Base-by-base conservation (phyloP, 2,888 invertebrate genomes). In the Drosophila merina region DNA sequence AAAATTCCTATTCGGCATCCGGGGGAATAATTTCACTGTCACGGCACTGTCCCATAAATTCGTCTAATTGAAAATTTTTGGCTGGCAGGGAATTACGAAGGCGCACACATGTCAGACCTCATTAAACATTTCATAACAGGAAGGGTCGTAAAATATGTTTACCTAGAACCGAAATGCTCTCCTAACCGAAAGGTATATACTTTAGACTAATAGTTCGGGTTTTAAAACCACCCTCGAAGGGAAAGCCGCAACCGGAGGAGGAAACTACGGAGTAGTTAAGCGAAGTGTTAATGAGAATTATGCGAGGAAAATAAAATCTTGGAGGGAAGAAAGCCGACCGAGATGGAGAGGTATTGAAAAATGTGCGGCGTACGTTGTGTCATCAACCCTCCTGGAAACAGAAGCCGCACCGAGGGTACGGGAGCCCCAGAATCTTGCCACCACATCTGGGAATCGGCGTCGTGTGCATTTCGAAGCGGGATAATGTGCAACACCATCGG, bases 401-500 rank as follows among this genome's bases (percentile, higher is more conserved):
- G 69, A 40, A 58, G 64, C 56, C 31, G 14, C 14, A 14, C 14
- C 14, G 14, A 14, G 14, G 14, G 36, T 28, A 52, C 12, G 14
- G 52, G 36, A 38, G 48, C 58, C 45, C 45, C 40, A 45, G 49
- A 40, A 54, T 49, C 58, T 42, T 20, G 40, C 40, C 40, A 33
- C 40, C 42, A 69, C 49, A 74, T 64, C 57, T 62, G 68, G 55
- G 54, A 55, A 70, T 55, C 72, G 76, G 31, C 63, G 44, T 73
- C 86, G 82, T 86, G 82, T 84, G 82, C 82, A 83, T 84, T 74
- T 72, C 85, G 25, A 68, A 81, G 77, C 64, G 85, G 85, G 74
- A 84, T 85, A 79, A 86, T 83, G 86, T 81, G 80, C 77, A 73
- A 68, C 74, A 10, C 5, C 45, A 57, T 9, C 56, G 71, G 57